phyloP scores from a whole-genome alignment of 1,140 invertebrate genomes.

The Drosophila hydei region DNA sequence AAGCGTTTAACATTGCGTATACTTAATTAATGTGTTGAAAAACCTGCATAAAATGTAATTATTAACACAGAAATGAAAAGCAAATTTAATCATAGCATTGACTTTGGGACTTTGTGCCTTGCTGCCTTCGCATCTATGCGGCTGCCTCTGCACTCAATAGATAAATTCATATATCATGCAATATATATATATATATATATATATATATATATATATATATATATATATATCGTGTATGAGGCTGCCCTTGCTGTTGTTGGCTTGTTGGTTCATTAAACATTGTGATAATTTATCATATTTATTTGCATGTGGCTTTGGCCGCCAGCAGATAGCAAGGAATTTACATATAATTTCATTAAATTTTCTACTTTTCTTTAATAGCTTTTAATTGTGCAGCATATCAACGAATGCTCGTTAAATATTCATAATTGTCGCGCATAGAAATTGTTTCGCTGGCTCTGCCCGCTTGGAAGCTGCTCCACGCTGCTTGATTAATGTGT shows the following conservation, averaged over 20 bases:
- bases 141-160: constrained; percentile 61
- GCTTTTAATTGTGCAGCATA: constrained; percentile 49
- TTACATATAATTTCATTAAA: constrained; percentile 60
- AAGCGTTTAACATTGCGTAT: constrained; percentile 2
- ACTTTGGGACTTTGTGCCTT: neutral
- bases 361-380: constrained; percentile 22
- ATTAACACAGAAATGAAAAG: constrained; percentile 5
- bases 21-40: constrained; percentile 27
- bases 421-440: neutral
- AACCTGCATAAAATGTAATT: constrained; percentile 6
- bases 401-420: constrained; percentile 11
- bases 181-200: constrained; percentile 43
- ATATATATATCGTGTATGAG: no score
- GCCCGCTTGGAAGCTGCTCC: neutral
- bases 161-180: constrained; percentile 80
- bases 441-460: constrained; percentile 1
- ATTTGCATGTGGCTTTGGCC: constrained; percentile 75
- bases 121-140: no score
- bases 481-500: no score
- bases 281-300: constrained; percentile 81
- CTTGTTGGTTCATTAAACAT: constrained; percentile 82
- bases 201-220: neutral
- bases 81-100: neutral
- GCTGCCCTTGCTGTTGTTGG: no score
- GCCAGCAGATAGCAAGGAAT: constrained; percentile 56